Conservation (phyloP, 2,888 invertebrate species). For the Protophormia terraenovae region DNA sequence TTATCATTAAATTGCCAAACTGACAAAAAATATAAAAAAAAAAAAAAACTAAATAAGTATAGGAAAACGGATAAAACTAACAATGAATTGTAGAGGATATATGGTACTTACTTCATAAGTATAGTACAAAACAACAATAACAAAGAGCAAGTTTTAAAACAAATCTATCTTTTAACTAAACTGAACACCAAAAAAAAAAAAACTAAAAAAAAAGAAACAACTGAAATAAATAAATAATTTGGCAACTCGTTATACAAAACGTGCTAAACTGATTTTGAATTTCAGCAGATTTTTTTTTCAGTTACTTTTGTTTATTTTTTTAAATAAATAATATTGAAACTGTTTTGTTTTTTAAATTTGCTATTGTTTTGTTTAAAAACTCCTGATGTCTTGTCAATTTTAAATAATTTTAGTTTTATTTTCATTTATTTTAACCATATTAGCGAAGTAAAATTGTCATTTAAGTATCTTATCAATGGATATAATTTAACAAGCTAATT, state of each 20-base stretch:
- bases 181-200: background rate
- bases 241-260: constrained; percentile 64
- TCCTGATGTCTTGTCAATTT: background rate
- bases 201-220: background rate
- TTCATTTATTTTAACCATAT: background rate
- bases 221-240: constrained; percentile 61
- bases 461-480: background rate
- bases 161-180: constrained; percentile 42
- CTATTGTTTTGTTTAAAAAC: background rate
- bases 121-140: background rate
- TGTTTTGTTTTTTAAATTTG: background rate
- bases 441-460: background rate
- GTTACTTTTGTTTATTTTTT: background rate
- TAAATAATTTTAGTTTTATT: background rate
- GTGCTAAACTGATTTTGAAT: constrained; percentile 53
- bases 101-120: constrained; percentile 26
- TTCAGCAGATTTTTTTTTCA: background rate
- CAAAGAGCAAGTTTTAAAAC: constrained; percentile 33
- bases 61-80: constrained; percentile 9
- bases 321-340: background rate
- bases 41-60: background rate
- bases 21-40: background rate
- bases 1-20: constrained; percentile 67
- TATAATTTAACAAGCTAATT: background rate
- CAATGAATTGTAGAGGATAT: constrained; percentile 33